Base-by-base conservation (phyloP, 64 coral and sea anemone species). In the Anthopleura sola region DNA sequence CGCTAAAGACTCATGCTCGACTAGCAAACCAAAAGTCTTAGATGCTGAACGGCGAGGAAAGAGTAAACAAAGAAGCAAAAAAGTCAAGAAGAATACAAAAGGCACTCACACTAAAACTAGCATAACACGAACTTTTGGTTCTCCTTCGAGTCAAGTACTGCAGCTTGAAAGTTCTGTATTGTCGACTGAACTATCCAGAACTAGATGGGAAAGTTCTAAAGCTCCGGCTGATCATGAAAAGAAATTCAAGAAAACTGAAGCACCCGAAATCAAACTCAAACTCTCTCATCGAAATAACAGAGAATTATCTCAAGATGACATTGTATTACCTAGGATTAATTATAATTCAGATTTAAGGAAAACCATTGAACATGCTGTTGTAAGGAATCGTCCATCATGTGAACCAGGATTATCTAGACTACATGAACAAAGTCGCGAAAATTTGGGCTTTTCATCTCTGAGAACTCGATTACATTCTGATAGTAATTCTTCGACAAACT, bases 321-420 rank as follows among this genome's bases (percentile, higher is more conserved):
- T 92, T 18, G 94, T 92, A 31, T 87, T 96, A 48, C 94, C 94
- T 18, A 92, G 92, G 62, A 92, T 96, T 57, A 83, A 80, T 1
- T 96, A 96, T 66, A 92, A 82, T 46, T 68, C 94, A 5, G 87
- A 90, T 62, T 64, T 96, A 24, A 96, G 83, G 75, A 96, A 84
- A 86, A 87, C 56, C 17, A 90, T 96, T 24, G 90, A 96, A 58
- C 89, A 96, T 64, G 90, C 84, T 6, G 64, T 96, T 32, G 85
- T 60, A 34, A 88, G 94, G 19, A 87, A 83, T 17, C 84, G 74
- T 49, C 2, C 29, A 71, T 71, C 66, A 11, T 28, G 10, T 34
- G 66, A 36, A 71, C 34, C n/a, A 6, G 28, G 28, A 71, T 10
- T n/a, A 3, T n/a, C n/a, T 34, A 71, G 13, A 15, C 66, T 13